These are phyloP conservation scores for Malthinus flaveolus DNA, from an alignment of 2,888 invertebrate species.

Conservation along the genomic window DNA sequence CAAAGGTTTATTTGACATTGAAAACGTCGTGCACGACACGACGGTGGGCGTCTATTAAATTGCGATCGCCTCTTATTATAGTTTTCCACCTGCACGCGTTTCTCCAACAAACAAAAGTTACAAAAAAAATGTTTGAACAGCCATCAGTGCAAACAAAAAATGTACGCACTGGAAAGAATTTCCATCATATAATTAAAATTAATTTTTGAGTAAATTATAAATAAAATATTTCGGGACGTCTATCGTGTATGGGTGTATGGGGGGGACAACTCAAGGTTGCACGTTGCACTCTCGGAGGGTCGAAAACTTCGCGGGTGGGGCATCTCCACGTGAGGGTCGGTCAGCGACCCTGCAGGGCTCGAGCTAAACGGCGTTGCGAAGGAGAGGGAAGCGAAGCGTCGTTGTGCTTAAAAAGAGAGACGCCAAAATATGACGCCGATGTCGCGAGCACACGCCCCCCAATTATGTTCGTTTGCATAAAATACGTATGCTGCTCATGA, in stretches of 20 bases:
- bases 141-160: background rate
- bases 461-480: constrained; percentile 20
- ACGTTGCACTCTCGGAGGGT: constrained; percentile 28
- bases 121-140: background rate
- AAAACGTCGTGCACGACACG: background rate
- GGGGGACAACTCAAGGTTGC: constrained; percentile 30
- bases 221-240: background rate
- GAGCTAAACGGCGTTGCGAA: constrained; percentile 9
- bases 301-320: constrained; percentile 29
- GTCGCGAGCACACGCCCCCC: constrained; percentile 11
- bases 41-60: constrained; percentile 4
- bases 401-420: constrained; percentile 12
- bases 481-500: constrained; percentile 17
- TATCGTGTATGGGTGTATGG: background rate
- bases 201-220: background rate
- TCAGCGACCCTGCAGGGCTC: constrained; percentile 29
- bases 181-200: background rate
- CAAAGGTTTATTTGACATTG: constrained; percentile 1
- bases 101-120: constrained; percentile 11
- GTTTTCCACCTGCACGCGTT: constrained; percentile 11
- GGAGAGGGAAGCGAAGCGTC: constrained; percentile 12
- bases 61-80: constrained; percentile 3
- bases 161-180: background rate
- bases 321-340: constrained; percentile 31
- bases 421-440: constrained; percentile 14